phyloP scores from a whole-genome alignment of 2,113 vertebrate genomes.

The Spermophilus dauricus region DNA sequence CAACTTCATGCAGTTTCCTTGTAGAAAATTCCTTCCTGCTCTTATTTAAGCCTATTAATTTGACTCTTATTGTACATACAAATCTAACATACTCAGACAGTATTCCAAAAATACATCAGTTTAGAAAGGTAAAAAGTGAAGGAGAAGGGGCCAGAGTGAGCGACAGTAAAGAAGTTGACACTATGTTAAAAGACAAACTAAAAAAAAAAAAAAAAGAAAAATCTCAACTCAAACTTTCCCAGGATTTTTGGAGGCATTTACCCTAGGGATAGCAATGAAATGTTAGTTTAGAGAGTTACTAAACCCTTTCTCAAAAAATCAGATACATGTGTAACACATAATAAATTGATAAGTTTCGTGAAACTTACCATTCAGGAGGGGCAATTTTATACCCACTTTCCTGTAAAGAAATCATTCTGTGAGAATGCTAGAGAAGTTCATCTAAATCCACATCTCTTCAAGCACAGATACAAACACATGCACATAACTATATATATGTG shows the following conservation, averaged over 20 bases:
- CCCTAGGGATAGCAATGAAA: not conserved
- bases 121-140: not conserved
- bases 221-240: not conserved
- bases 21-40: not conserved
- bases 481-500: not conserved
- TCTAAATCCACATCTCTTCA: not conserved
- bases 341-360: not conserved
- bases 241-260: not conserved
- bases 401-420: not conserved
- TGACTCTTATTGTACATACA: slow-evolving; percentile 18
- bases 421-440: not conserved
- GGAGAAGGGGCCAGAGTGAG: not conserved
- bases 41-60: not conserved
- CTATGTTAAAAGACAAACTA: not conserved
- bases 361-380: not conserved
- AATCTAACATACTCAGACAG: not conserved
- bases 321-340: not conserved
- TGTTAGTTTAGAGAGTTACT: not conserved
- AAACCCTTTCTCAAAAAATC: not conserved
- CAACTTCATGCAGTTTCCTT: not conserved
- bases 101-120: not conserved
- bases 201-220: not conserved
- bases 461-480: not conserved
- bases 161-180: not conserved
- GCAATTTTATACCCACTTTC: not conserved